A percentile compares a stretch with the other conserved stretches of the same genome.
Conservation (phyloP, 1,140 invertebrate genomes). For the Drosophila leontia region DNA sequence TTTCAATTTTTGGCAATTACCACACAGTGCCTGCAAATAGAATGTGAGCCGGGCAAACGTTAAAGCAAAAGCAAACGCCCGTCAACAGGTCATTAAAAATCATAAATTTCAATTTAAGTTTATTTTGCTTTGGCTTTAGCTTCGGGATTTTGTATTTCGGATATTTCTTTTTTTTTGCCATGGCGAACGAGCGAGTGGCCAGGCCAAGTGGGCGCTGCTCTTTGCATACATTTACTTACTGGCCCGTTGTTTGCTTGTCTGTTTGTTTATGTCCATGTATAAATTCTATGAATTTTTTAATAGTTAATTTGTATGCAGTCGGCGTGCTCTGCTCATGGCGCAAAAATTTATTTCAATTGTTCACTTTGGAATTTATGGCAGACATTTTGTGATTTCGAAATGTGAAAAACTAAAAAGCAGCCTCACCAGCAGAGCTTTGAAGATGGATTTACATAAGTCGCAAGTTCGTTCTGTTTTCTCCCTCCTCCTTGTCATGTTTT, state of each 20-base stretch:
- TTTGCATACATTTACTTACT: conserved; percentile 40
- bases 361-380: conserved; percentile 83
- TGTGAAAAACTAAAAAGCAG: conserved; percentile 60
- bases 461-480: not conserved
- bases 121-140: conserved; percentile 63
- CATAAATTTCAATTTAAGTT: conserved; percentile 84
- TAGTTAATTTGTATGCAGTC: conserved; percentile 83
- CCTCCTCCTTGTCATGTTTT: conserved; percentile 32
- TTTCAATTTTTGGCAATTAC: conserved; percentile 45
- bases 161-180: not conserved
- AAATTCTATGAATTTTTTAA: conserved; percentile 84
- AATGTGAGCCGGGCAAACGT: conserved; percentile 24
- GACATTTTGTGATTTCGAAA: conserved; percentile 83
- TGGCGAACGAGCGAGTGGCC: not conserved
- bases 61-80: conserved; percentile 51
- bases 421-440: conserved; percentile 21
- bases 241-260: conserved; percentile 8
- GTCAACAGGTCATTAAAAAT: conserved; percentile 83
- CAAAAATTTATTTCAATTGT: conserved; percentile 84
- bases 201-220: conserved; percentile 70
- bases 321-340: conserved; percentile 76
- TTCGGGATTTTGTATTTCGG: conserved; percentile 33
- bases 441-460: conserved; percentile 39
- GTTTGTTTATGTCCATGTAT: conserved; percentile 63
- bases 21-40: conserved; percentile 35